phyloP scores from a whole-genome alignment of 1,140 invertebrate genomes.

The Archegozetes longisetosus region DNA sequence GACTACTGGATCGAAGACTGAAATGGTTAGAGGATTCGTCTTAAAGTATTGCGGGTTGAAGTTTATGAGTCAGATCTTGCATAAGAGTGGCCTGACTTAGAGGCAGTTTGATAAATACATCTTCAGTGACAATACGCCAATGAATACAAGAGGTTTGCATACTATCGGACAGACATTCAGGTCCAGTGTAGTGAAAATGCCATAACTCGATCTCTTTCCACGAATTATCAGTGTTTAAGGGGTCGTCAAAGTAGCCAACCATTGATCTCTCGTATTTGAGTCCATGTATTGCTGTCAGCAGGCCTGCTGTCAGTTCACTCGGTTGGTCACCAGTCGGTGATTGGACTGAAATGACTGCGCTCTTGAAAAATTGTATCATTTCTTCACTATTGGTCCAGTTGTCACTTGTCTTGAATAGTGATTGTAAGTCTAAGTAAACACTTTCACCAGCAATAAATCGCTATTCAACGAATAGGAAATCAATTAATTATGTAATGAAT shows the following conservation, averaged over 20 bases:
- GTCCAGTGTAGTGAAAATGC: constrained; percentile 34
- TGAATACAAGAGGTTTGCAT: constrained; percentile 14
- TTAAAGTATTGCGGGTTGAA: neutral
- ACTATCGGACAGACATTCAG: constrained; percentile 14
- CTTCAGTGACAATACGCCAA: constrained; percentile 22
- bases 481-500: too few species aligned
- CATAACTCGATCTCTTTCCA: constrained; percentile 38
- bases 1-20: too few species aligned
- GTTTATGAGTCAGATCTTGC: constrained; percentile 15
- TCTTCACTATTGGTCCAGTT: constrained; percentile 5
- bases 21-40: too few species aligned
- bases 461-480: too few species aligned
- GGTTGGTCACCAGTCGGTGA: neutral
- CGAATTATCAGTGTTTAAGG: constrained; percentile 38
- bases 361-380: constrained; percentile 7
- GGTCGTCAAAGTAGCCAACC: constrained; percentile 37
- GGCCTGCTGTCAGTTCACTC: neutral
- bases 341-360: neutral
- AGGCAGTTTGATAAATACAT: constrained; percentile 22
- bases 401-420: constrained; percentile 12
- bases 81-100: constrained; percentile 21
- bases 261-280: constrained; percentile 16
- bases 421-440: constrained; percentile 14
- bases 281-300: neutral
- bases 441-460: constrained; percentile 22